A percentile compares a stretch with the other conserved stretches of the same genome.
phyloP scores from a whole-genome alignment of 2,113 vertebrate genomes.

The Oxyura jamaicensis region DNA sequence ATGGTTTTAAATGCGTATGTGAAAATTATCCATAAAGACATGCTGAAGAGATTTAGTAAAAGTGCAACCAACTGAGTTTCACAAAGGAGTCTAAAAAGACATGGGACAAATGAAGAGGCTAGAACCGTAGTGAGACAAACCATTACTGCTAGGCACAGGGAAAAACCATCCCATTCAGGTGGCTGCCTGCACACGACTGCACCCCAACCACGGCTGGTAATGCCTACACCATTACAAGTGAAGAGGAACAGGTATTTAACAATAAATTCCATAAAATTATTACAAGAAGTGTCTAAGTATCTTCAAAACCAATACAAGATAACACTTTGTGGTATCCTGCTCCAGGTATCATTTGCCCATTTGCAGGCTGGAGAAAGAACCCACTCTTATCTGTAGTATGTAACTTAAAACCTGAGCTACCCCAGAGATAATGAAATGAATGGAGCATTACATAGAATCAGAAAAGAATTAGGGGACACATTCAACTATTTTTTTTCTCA shows the following conservation, averaged over 20 bases:
- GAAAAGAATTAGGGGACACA: background rate
- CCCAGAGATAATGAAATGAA: background rate
- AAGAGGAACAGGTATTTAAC: background rate
- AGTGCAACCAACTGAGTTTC: background rate
- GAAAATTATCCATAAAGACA: background rate
- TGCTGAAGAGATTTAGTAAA: background rate
- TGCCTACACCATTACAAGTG: accelerated
- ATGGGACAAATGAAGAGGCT: background rate
- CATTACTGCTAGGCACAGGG: background rate
- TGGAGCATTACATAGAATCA: background rate
- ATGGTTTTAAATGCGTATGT: background rate
- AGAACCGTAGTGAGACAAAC: background rate
- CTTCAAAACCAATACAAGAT: background rate
- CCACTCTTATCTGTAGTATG: background rate
- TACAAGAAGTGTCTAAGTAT: background rate
- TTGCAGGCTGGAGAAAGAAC: background rate
- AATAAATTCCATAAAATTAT: background rate
- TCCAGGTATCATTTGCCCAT: background rate
- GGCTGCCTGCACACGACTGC: background rate
- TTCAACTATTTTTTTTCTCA: background rate
- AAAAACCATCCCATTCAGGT: background rate
- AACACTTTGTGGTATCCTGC: background rate
- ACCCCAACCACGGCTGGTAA: background rate
- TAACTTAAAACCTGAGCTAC: background rate
- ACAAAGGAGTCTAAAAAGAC: background rate